Conservation (phyloP, 2,113 vertebrate species). For the Petrocephalus microphthalmus region DNA sequence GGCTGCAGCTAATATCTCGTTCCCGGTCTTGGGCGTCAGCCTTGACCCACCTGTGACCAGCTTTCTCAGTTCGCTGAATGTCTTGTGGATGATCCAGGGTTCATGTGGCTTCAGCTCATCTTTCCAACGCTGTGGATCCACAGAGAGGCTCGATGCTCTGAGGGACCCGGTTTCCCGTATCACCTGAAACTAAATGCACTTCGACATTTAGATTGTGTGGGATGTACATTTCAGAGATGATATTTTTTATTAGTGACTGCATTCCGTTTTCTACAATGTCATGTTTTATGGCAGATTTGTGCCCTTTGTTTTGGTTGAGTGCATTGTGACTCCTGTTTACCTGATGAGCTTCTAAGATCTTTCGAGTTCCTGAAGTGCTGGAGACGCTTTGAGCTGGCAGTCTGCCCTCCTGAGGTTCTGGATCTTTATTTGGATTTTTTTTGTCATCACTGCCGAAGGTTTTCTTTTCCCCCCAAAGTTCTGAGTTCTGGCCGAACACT, state of each 20-base stretch:
- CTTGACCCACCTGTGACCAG: background rate
- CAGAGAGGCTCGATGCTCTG: slow-evolving; percentile 49
- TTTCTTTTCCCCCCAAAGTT: too few species aligned
- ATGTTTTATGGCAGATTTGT: slow-evolving; percentile 41
- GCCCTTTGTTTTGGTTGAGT: background rate
- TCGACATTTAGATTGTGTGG: slow-evolving; percentile 63
- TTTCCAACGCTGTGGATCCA: slow-evolving; percentile 46
- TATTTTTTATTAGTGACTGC: slow-evolving; percentile 43
- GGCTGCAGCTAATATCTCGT: background rate
- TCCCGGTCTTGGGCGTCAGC: background rate
- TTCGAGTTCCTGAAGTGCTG: background rate
- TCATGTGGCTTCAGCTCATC: slow-evolving; percentile 12
- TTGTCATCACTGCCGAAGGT: background rate
- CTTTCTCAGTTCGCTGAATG: slow-evolving; percentile 47
- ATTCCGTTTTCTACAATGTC: slow-evolving; percentile 63
- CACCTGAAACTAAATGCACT: slow-evolving; percentile 64
- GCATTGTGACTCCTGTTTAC: background rate
- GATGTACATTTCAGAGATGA: slow-evolving; percentile 47
- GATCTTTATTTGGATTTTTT: background rate
- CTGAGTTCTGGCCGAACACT: background rate
- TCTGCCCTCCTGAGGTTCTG: background rate
- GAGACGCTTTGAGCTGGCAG: background rate
- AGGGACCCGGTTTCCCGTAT: slow-evolving; percentile 22
- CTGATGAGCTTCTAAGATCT: background rate
- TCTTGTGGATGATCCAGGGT: slow-evolving; percentile 32